phyloP scores from a whole-genome alignment of 2,797 vertebrate species.

The Protosalanx chinensis region DNA sequence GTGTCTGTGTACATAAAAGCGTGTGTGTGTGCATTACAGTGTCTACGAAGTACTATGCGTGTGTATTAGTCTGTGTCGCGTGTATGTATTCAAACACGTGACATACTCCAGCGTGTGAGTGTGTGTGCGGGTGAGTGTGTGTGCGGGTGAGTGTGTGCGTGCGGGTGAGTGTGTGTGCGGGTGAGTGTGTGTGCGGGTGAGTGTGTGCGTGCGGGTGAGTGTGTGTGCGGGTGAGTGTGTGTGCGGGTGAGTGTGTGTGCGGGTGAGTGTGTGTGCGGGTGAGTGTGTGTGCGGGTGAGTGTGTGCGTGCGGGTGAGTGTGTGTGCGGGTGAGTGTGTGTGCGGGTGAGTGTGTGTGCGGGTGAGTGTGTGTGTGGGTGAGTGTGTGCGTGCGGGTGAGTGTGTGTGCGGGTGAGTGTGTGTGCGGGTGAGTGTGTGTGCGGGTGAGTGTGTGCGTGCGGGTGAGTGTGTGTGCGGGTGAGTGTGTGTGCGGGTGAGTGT shows the following conservation, averaged over 20 bases:
- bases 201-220: neutral
- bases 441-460: neutral
- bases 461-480: neutral
- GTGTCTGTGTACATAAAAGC: no score
- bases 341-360: neutral
- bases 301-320: no score
- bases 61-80: no score
- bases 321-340: neutral
- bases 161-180: neutral
- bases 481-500: neutral
- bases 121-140: neutral
- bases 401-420: neutral
- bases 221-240: neutral
- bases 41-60: no score
- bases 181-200: neutral
- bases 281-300: neutral
- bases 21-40: no score
- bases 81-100: no score
- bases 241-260: neutral
- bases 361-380: no score
- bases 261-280: neutral
- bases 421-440: neutral
- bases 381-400: no score
- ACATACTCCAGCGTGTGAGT: no score
- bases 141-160: neutral